Percentiles rank a stretch among this genome's conserved stretches.
These are phyloP conservation scores for Troides helena DNA, from an alignment of 2,888 invertebrate genomes.

Conservation along the genomic window DNA sequence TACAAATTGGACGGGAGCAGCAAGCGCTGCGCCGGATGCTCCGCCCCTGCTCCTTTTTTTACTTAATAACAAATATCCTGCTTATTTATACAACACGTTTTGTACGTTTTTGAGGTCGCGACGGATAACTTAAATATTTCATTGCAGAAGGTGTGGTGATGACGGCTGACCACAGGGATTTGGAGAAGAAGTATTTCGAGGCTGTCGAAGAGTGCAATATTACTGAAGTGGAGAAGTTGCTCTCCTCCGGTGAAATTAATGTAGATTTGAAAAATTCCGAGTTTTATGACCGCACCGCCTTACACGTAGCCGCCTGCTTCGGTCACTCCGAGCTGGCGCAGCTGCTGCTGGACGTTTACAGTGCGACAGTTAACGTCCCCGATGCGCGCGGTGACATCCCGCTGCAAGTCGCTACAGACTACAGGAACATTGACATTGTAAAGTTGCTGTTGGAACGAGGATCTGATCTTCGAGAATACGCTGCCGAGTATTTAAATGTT, in stretches of 20 bases:
- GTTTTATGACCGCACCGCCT: slow-evolving; percentile 7
- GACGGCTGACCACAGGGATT: not conserved
- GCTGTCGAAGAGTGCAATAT: slow-evolving; percentile 8
- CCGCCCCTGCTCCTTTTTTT: too few relatives aligned
- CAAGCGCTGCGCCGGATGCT: too few relatives aligned
- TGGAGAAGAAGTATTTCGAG: not conserved
- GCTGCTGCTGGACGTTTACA: slow-evolving; percentile 1
- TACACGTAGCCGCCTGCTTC: slow-evolving; percentile 7
- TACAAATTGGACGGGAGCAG: too few relatives aligned
- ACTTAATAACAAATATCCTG: too few relatives aligned
- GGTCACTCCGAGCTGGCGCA: slow-evolving; percentile 6
- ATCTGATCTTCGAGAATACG: slow-evolving; percentile 27
- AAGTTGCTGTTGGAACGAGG: slow-evolving; percentile 26
- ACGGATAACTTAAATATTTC: too few relatives aligned
- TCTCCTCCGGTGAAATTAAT: slow-evolving; percentile 1
- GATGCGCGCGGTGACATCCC: slow-evolving; percentile 24
- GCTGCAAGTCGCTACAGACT: slow-evolving; percentile 25
- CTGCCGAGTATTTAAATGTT: slow-evolving; percentile 18
- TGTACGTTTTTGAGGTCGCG: too few relatives aligned
- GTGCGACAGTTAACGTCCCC: slow-evolving; percentile 17
- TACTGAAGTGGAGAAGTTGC: slow-evolving; percentile 1
- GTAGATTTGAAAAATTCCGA: slow-evolving; percentile 8
- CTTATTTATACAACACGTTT: too few relatives aligned
- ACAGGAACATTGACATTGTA: slow-evolving; percentile 17
- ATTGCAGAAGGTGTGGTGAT: slow-evolving; percentile 10